Conservation (phyloP, 2,888 invertebrate genomes). For the Shargacucullia verbasci region DNA sequence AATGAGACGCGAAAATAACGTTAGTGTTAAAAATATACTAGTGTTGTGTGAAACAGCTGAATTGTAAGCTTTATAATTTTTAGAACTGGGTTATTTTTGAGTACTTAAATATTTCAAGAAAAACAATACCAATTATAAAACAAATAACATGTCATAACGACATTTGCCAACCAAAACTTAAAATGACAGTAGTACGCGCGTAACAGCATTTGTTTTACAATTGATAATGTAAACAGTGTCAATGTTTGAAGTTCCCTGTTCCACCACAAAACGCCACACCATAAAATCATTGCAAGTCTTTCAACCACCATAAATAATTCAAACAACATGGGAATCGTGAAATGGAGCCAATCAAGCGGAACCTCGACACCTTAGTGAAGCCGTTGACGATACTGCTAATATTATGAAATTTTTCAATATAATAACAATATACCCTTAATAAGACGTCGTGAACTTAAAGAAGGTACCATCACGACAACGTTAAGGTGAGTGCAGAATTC, state of each 20-base stretch:
- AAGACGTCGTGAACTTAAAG: constrained; percentile 67
- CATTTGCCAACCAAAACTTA: no score
- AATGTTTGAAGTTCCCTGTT: background rate
- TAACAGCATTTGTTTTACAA: no score
- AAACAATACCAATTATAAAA: no score
- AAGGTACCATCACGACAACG: constrained; percentile 61
- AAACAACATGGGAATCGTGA: constrained; percentile 57
- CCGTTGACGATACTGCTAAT: constrained; percentile 48
- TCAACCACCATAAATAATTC: constrained; percentile 49
- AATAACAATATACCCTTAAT: constrained; percentile 71
- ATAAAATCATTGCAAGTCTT: constrained; percentile 22
- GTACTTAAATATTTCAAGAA: no score
- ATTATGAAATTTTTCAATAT: constrained; percentile 69
- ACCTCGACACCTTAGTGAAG: constrained; percentile 43
- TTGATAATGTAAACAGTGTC: background rate
- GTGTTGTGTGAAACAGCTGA: no score
- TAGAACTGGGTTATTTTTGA: no score
- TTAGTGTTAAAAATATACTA: no score
- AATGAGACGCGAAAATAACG: no score
- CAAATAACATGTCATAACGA: no score
- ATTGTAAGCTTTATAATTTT: no score
- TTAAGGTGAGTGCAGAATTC: constrained; percentile 48
- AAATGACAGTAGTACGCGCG: no score
- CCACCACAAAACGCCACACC: constrained; percentile 7
- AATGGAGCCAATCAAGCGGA: constrained; percentile 52